Percentiles rank a stretch among this genome's conserved stretches.
These are phyloP conservation scores for Brachionus asplanchnoidis DNA, from an alignment of 1,140 invertebrate species.

Conservation along the genomic window DNA sequence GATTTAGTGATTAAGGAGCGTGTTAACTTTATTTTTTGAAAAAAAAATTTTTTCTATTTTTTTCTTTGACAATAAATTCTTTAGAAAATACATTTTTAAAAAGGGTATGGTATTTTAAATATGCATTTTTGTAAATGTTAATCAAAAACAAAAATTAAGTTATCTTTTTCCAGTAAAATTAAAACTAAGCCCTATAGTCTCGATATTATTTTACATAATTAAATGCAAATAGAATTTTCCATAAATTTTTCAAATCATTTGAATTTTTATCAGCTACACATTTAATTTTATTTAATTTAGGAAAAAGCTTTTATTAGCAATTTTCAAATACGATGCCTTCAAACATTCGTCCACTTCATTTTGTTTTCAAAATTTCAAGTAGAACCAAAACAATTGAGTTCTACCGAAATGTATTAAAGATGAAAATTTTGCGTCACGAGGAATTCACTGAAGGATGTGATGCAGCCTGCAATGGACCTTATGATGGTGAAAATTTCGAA, in stretches of 20 bases:
- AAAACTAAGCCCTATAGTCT: not conserved
- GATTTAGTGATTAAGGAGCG: too few relatives aligned
- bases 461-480: constrained; percentile 90
- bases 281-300: not conserved
- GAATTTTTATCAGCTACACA: not conserved
- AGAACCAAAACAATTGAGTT: constrained; percentile 76
- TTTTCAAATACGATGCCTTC: not conserved
- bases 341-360: constrained; percentile 72
- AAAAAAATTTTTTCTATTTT: not conserved
- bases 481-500: constrained; percentile 39
- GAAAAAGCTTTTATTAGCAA: not conserved
- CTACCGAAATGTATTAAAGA: constrained; percentile 80
- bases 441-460: constrained; percentile 93
- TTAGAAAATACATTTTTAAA: not conserved
- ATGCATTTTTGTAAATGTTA: not conserved
- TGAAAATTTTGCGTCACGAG: constrained; percentile 89
- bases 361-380: constrained; percentile 88
- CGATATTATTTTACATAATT: not conserved
- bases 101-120: not conserved
- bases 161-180: not conserved
- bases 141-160: not conserved
- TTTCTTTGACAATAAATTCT: not conserved
- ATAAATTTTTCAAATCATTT: not conserved
- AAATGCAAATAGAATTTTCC: not conserved
- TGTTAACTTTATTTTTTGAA: too few relatives aligned